Conservation (phyloP, 2,797 vertebrate genomes). For the Megalops cyprinoides region DNA sequence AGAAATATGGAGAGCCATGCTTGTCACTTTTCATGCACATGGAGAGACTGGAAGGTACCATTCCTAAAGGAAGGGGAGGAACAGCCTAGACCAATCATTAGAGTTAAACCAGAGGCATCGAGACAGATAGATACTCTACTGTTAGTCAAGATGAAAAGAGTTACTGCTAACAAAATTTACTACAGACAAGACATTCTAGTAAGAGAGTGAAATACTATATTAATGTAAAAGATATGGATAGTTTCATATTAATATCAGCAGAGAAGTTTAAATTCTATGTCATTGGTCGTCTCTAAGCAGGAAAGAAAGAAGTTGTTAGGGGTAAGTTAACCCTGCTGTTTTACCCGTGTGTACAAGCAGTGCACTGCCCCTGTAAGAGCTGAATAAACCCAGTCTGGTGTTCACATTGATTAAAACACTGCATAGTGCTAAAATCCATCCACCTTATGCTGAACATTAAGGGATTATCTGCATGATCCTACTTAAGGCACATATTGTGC, state of each 20-base stretch:
- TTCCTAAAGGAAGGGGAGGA: slow-evolving; percentile 99
- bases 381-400: not conserved
- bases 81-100: slow-evolving; percentile 99
- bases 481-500: not conserved
- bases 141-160: slow-evolving; percentile 66
- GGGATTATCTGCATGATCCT: not conserved
- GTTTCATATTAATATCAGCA: slow-evolving; percentile 71
- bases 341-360: not conserved
- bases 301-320: slow-evolving; percentile 28
- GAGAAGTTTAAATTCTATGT: slow-evolving; percentile 45
- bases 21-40: slow-evolving; percentile 99
- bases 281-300: slow-evolving; percentile 26
- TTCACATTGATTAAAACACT: slow-evolving; percentile 1
- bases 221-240: slow-evolving; percentile 71
- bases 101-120: slow-evolving; percentile 91
- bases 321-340: not conserved
- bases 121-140: slow-evolving; percentile 79
- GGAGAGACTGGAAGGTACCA: slow-evolving; percentile 99
- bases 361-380: not conserved
- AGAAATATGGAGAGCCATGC: slow-evolving; percentile 99
- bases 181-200: slow-evolving; percentile 60
- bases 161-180: slow-evolving; percentile 69
- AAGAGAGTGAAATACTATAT: slow-evolving; percentile 61
- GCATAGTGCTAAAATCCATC: not conserved
- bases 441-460: not conserved